Evolutionary conservation across 2,888 invertebrate species (phyloP).

Genomic region (Schizaphis graminum): DNA sequence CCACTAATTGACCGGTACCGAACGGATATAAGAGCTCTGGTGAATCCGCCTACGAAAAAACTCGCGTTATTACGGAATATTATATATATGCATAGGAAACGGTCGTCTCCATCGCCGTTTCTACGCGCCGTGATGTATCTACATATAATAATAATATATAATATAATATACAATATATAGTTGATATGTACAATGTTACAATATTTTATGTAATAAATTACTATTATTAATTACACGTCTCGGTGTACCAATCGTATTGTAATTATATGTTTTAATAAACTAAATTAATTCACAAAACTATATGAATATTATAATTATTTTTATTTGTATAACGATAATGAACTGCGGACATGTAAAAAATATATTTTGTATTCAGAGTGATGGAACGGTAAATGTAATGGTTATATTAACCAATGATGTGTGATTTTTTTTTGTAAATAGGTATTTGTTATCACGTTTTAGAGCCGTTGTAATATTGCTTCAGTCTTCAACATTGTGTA

Average conservation of each 20-base stretch:
- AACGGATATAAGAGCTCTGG: constrained; percentile 43
- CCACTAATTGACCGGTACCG: constrained; percentile 55
- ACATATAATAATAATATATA: background rate
- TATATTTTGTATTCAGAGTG: background rate
- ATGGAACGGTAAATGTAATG: background rate
- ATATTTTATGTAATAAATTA: background rate
- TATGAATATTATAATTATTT: background rate
- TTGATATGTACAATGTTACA: background rate
- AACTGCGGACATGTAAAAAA: background rate
- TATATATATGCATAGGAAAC: constrained; percentile 18
- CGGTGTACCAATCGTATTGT: too few species aligned
- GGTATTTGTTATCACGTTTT: background rate
- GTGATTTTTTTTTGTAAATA: background rate
- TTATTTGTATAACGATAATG: background rate
- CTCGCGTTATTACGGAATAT: background rate
- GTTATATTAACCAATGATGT: background rate
- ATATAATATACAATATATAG: background rate
- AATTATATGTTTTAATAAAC: background rate
- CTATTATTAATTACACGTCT: background rate
- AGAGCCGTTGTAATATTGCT: background rate
- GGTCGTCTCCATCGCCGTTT: background rate
- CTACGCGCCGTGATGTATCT: background rate
- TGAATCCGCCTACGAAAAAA: constrained; percentile 43
- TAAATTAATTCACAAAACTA: background rate
- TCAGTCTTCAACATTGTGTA: background rate